Evolutionary conservation across 1,140 invertebrate species (phyloP).

Genomic region (Zaprionus kolodkinae): DNA sequence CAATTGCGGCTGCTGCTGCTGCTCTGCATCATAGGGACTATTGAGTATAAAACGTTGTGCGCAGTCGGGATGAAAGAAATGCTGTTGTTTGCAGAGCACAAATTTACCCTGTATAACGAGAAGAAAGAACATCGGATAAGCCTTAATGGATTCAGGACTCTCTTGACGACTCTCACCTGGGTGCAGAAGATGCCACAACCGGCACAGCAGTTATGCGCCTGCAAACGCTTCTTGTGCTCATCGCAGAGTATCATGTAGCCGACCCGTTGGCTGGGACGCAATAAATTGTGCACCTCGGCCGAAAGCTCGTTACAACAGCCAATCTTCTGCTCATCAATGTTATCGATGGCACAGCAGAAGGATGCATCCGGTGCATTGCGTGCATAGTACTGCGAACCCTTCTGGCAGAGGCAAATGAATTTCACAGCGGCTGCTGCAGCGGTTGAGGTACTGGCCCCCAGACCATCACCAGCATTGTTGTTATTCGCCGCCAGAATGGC

Average conservation of each 20-base stretch:
- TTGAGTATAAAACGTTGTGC: conserved; percentile 81
- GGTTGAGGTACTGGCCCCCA: conserved; percentile 53
- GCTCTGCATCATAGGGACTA: conserved; percentile 84
- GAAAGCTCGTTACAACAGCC: conserved; percentile 90
- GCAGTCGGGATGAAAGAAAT: conserved; percentile 83
- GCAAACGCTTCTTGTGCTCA: conserved; percentile 90
- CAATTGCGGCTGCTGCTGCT: conserved; percentile 60
- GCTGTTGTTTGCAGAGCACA: conserved; percentile 80
- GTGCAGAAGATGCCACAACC: conserved; percentile 96
- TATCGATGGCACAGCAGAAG: conserved; percentile 89
- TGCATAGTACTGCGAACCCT: conserved; percentile 78
- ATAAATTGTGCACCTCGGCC: conserved; percentile 86
- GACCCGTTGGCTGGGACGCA: conserved; percentile 91
- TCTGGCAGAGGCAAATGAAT: conserved; percentile 80
- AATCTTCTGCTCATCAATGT: conserved; percentile 90
- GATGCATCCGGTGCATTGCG: conserved; percentile 70
- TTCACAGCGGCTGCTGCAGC: conserved; percentile 31
- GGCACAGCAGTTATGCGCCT: conserved; percentile 94
- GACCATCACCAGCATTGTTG: conserved; percentile 29
- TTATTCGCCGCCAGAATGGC: conserved; percentile 27
- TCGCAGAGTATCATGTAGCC: conserved; percentile 94
- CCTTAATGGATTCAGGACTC: not conserved
- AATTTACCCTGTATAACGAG: conserved; percentile 71
- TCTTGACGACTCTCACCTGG: conserved; percentile 86
- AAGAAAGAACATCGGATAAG: not conserved